Base-by-base conservation (phyloP, 2,113 vertebrate species). In the Peromyscus maniculatus region DNA sequence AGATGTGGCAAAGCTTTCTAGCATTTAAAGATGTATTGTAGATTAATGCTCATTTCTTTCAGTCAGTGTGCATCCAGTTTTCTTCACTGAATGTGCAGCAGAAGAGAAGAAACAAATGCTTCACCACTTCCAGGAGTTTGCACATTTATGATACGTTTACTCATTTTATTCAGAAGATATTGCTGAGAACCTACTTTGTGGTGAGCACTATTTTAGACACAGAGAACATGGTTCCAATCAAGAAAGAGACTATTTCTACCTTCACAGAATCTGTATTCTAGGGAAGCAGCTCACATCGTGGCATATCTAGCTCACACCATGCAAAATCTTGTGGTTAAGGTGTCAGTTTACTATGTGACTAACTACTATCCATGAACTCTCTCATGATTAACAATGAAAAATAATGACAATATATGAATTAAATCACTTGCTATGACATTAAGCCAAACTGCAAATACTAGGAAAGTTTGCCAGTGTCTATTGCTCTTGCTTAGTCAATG, bases 401-500 rank as follows among this genome's bases (percentile, higher is more conserved):
- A 64, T 52, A 22, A 91, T 83, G 49, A 94, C 7, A 82, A 74
- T 87, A 24, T 78, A 59, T 84, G 36, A 95, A 84, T 96, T 26
- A 95, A 74, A 87, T 93, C 33, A 89, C 43, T 91, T 92, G 21
- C 21, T 93, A 16, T 64, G 22, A 89, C 36, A 74, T 88, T 91
- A 79, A 89, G 69, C 28, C 74, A 91, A 91, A 74, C 55, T 67
- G 24, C 19, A 89, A 80, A 57, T 95, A 82, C 39, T 95, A 91
- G 66, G 59, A 91, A 96, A 83, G 46, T 64, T 95, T n/a, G n/a
- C 17, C 15, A 33, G 9, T 69, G 24, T 31, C 82, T 13, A 77
- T 94, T 96, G 36, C 9, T 87, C 28, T 77, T 94, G 46, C 16
- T 94, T 93, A 91, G 52, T 89, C 49, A 91, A 43, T 75, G 31